Percentiles rank a stretch among this genome's conserved stretches.
Evolutionary conservation across 2,797 vertebrate species (phyloP).

Genomic region (Myioborus miniatus): DNA sequence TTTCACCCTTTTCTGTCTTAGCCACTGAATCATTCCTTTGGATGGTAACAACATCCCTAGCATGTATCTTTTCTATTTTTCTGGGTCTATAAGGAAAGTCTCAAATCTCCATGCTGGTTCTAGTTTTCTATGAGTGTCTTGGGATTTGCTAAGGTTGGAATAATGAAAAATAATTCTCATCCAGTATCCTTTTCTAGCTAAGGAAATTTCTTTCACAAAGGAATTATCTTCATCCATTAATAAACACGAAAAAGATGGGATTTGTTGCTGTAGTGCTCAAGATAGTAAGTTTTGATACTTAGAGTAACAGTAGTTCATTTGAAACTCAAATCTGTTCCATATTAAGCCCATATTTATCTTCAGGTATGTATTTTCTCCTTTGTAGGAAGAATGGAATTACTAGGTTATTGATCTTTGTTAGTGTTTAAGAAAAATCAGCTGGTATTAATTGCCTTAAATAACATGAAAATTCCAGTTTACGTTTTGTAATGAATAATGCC

Average conservation of each 20-base stretch:
- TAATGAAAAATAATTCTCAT: neutral
- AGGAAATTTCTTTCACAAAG: neutral
- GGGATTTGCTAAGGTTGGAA: neutral
- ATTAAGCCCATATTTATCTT: neutral
- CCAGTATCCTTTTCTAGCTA: neutral
- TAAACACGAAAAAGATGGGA: neutral
- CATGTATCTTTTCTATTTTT: neutral
- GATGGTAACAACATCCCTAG: neutral
- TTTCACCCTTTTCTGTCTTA: neutral
- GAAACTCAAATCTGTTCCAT: neutral
- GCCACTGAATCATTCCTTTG: neutral
- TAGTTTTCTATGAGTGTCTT: neutral
- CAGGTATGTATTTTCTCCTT: neutral
- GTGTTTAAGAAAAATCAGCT: neutral
- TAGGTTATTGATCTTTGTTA: neutral
- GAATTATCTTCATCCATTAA: neutral
- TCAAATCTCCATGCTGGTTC: neutral
- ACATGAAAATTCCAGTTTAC: neutral
- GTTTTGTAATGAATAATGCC: neutral
- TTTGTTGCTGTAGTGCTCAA: neutral
- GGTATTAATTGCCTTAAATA: neutral
- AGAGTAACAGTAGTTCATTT: neutral
- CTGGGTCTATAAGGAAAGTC: neutral
- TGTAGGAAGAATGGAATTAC: neutral
- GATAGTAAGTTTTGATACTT: neutral